Percentiles rank a stretch among this genome's conserved stretches.
phyloP scores from a whole-genome alignment of 2,888 invertebrate species.

The Flexamia atlantica region DNA sequence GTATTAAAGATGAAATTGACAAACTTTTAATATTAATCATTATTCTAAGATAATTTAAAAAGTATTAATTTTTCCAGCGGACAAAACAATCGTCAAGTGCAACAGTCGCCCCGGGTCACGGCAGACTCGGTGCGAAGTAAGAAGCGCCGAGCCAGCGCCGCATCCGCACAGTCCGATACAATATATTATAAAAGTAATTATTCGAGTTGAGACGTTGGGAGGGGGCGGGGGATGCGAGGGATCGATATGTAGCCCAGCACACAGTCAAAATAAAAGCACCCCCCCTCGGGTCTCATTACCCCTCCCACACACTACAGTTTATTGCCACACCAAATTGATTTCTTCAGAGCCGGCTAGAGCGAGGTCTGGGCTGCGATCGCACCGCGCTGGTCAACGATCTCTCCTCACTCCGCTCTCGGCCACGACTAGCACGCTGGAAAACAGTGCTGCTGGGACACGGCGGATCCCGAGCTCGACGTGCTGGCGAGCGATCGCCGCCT shows the following conservation, averaged over 20 bases:
- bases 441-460: neutral
- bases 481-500: too few species aligned
- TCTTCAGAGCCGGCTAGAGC: constrained; percentile 54
- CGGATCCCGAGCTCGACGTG: neutral
- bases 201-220: constrained; percentile 54
- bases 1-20: too few species aligned
- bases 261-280: constrained; percentile 64
- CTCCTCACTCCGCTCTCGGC: neutral
- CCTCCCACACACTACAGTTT: constrained; percentile 61
- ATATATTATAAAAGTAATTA: constrained; percentile 60
- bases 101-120: neutral
- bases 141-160: constrained; percentile 6
- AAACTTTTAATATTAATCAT: too few species aligned
- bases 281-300: constrained; percentile 59
- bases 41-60: too few species aligned
- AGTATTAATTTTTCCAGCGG: neutral
- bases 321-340: constrained; percentile 63
- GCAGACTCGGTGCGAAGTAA: neutral
- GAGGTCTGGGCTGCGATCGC: neutral
- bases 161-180: constrained; percentile 46
- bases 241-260: constrained; percentile 60
- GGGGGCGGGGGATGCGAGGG: constrained; percentile 50
- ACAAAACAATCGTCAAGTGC: neutral
- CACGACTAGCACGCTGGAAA: neutral
- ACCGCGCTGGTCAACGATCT: neutral